Conservation (phyloP, 2,888 invertebrate species). For the Venusia cambrica region DNA sequence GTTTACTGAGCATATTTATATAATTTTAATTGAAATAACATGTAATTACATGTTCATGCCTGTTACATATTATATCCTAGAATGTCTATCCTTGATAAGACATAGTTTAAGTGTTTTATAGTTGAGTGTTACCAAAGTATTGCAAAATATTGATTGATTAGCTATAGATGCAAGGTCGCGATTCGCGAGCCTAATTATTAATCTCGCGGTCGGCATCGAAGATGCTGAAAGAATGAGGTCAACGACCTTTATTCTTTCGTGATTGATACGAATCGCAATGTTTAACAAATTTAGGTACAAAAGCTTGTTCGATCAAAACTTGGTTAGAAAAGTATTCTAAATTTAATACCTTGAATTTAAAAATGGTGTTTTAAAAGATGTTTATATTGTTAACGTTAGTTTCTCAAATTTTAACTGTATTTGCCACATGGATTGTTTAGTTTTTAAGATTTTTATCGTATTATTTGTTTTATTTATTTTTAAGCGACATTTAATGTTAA, state of each 20-base stretch:
- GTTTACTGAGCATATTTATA: too few species aligned
- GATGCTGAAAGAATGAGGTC: too few species aligned
- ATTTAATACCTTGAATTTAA: constrained; percentile 19
- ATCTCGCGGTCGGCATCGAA: too few species aligned
- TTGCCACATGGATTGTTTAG: constrained; percentile 27
- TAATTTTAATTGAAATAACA: neutral
- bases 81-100: neutral
- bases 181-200: too few species aligned
- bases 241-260: too few species aligned
- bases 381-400: constrained; percentile 36
- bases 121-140: constrained; percentile 8
- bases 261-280: too few species aligned
- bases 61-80: constrained; percentile 3
- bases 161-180: neutral
- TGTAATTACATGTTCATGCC: neutral
- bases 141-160: constrained; percentile 1
- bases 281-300: too few species aligned
- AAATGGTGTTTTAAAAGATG: constrained; percentile 22
- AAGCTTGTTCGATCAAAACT: too few species aligned
- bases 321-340: too few species aligned
- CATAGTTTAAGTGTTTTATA: neutral
- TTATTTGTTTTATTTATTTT: constrained; percentile 32
- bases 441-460: constrained; percentile 35
- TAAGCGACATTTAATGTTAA: constrained; percentile 25
- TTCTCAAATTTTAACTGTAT: constrained; percentile 31